A percentile compares a stretch with the other conserved stretches of the same genome.
Conservation (phyloP, 2,888 invertebrate species). For the Caenorhabditis sp. region DNA sequence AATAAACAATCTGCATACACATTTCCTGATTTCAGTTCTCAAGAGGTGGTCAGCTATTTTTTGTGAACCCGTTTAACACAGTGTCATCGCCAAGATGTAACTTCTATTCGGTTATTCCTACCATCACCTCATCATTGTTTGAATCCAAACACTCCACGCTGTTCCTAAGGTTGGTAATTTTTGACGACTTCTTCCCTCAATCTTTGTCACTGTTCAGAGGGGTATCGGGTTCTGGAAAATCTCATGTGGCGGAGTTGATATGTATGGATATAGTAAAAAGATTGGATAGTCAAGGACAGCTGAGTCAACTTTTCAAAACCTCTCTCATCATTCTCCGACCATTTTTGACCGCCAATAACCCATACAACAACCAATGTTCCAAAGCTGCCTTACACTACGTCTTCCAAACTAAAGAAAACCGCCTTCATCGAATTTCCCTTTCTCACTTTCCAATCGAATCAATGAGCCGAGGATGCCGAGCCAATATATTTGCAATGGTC, state of each 20-base stretch:
- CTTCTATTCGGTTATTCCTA: conserved; percentile 64
- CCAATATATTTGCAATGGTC: conserved; percentile 71
- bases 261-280: conserved; percentile 62
- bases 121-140: conserved; percentile 61
- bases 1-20: not conserved
- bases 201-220: conserved; percentile 54
- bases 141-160: conserved; percentile 54
- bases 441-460: conserved; percentile 69
- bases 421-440: conserved; percentile 51
- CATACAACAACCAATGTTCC: conserved; percentile 65
- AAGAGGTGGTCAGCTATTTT: conserved; percentile 66
- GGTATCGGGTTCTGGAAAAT: conserved; percentile 70
- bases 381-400: conserved; percentile 65
- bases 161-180: conserved; percentile 55
- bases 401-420: conserved; percentile 65
- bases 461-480: conserved; percentile 68
- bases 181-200: not conserved
- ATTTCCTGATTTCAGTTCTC: conserved; percentile 59
- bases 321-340: conserved; percentile 65
- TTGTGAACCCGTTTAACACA: conserved; percentile 72
- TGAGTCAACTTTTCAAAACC: conserved; percentile 60
- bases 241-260: conserved; percentile 62
- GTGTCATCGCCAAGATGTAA: conserved; percentile 61
- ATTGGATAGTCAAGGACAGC: conserved; percentile 58
- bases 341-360: conserved; percentile 65